Conservation (phyloP, 2,797 vertebrate genomes). For the Betta splendens region DNA sequence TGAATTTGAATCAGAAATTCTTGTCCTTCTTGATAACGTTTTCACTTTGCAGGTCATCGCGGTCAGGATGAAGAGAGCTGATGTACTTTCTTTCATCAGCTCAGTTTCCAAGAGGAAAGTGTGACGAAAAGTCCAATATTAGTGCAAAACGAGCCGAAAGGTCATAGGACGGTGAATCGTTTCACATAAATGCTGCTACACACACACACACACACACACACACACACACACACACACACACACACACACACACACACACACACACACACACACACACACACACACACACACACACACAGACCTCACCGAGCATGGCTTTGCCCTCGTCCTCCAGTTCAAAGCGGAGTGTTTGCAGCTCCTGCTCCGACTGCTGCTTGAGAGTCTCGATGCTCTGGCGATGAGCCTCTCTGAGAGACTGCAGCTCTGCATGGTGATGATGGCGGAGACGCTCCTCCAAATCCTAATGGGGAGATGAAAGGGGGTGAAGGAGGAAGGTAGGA, state of each 20-base stretch:
- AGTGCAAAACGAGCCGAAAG: slow-evolving; percentile 1
- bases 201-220: neutral
- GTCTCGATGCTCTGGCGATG: slow-evolving; percentile 95
- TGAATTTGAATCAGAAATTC: neutral
- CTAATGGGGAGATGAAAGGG: slow-evolving; percentile 63
- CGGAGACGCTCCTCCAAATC: slow-evolving; percentile 92
- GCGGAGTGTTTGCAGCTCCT: slow-evolving; percentile 95
- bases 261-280: neutral
- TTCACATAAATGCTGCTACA: neutral
- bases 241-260: neutral
- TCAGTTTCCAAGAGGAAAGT: neutral
- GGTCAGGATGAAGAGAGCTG: too few relatives aligned
- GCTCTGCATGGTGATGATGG: slow-evolving; percentile 91
- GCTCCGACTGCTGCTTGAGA: slow-evolving; percentile 95
- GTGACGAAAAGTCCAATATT: neutral
- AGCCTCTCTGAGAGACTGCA: slow-evolving; percentile 91
- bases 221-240: neutral
- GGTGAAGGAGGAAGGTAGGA: neutral
- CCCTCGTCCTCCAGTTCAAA: slow-evolving; percentile 98
- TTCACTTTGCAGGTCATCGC: too few relatives aligned
- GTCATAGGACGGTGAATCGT: neutral
- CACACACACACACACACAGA: neutral
- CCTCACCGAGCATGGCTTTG: slow-evolving; percentile 95
- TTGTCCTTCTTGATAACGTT: too few relatives aligned
- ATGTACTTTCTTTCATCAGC: neutral